Conservation (phyloP, 1,140 invertebrate genomes). For the Hydropsyche tenuis region DNA sequence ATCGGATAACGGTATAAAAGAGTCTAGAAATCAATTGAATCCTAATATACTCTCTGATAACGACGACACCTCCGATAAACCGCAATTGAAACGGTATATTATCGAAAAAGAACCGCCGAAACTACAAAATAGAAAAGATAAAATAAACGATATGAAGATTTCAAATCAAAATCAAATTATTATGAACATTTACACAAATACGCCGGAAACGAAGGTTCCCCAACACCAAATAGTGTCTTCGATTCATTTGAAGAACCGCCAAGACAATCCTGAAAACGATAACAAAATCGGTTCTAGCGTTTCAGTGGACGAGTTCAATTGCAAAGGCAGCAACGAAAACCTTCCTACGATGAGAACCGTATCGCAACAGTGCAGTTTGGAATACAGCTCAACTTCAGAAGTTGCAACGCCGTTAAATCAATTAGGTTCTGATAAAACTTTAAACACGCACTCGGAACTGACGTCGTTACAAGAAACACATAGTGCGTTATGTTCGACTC, state of each 20-base stretch:
- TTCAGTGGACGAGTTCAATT: constrained; percentile 59
- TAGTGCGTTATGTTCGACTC: constrained; percentile 61
- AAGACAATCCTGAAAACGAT: constrained; percentile 51
- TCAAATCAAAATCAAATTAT: constrained; percentile 59
- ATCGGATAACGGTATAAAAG: constrained; percentile 62
- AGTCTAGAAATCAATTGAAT: constrained; percentile 58
- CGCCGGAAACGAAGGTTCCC: constrained; percentile 72
- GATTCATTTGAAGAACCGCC: constrained; percentile 52
- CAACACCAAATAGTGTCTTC: constrained; percentile 64
- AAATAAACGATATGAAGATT: constrained; percentile 50
- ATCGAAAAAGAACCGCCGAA: constrained; percentile 54
- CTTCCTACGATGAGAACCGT: constrained; percentile 61
- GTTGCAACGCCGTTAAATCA: constrained; percentile 58
- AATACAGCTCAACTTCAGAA: constrained; percentile 60
- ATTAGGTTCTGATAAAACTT: constrained; percentile 59
- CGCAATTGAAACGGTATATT: constrained; percentile 55
- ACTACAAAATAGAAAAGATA: constrained; percentile 50
- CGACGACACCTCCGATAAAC: constrained; percentile 58
- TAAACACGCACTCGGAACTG: constrained; percentile 61
- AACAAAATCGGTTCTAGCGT: constrained; percentile 55
- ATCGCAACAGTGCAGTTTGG: constrained; percentile 62
- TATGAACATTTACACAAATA: constrained; percentile 77
- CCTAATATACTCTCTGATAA: constrained; percentile 71
- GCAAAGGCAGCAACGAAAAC: constrained; percentile 53
- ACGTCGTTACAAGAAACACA: constrained; percentile 61